Percentiles rank a stretch among this genome's conserved stretches.
These are phyloP conservation scores for Hippoglossus hippoglossus DNA, from an alignment of 2,797 vertebrate species.

Conservation along the genomic window DNA sequence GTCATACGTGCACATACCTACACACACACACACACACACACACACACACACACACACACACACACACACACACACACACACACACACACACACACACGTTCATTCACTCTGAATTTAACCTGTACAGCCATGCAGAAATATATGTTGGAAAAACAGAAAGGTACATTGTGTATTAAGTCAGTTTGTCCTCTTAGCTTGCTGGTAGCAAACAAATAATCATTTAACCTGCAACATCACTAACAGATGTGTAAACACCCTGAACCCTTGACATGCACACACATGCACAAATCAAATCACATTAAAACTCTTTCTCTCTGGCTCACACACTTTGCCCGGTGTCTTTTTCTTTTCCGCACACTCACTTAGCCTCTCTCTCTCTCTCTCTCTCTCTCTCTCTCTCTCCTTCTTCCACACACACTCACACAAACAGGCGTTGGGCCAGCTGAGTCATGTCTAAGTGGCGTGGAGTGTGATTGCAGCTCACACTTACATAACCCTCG, in stretches of 20 bases:
- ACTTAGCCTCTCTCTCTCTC: constrained; percentile 8
- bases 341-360: constrained; percentile 15
- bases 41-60: constrained; percentile 20
- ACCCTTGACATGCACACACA: background rate
- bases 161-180: background rate
- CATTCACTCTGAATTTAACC: constrained; percentile 25
- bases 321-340: background rate
- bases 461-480: constrained; percentile 77
- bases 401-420: constrained; percentile 19
- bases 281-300: constrained; percentile 2
- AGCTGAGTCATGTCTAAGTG: constrained; percentile 85
- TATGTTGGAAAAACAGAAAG: constrained; percentile 3
- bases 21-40: constrained; percentile 2
- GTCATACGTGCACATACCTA: constrained; percentile 33
- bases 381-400: constrained; percentile 5
- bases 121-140: constrained; percentile 14
- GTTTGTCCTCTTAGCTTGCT: constrained; percentile 5
- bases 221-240: background rate
- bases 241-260: background rate
- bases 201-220: constrained; percentile 2
- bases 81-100: constrained; percentile 34
- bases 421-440: constrained; percentile 65
- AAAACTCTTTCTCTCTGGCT: background rate
- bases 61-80: constrained; percentile 11
- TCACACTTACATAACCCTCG: constrained; percentile 86